Base-by-base conservation (phyloP, 2,888 invertebrate species). In the Microctonus aethiopoides region DNA sequence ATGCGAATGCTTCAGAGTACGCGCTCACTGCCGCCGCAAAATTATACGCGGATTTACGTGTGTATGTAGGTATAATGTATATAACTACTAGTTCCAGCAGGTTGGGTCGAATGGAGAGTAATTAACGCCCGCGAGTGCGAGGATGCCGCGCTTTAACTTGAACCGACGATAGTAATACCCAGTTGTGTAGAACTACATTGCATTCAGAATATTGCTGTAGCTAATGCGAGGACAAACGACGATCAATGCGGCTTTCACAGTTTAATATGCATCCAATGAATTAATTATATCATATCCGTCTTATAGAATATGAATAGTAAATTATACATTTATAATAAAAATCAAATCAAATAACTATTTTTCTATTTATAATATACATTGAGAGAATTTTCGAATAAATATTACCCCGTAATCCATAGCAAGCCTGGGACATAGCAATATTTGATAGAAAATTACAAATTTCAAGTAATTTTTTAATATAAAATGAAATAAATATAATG, bases 121-220 rank as follows among this genome's bases (percentile, higher is more conserved):
- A 62, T 62, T 62, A 62, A 62, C 51, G 62, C 62, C 46, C 10
- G 20, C 22, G 22, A 60, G 20, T 59, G 34, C 32, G 46, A 46
- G 9, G 46, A 46, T 46, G 46, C 46, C 46, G 46, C 46, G 16
- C 16, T 16, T 46, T 9, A 16, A 7, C 16, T 59, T 11, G 16
- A 29, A 34, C 34, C 13, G 16, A 34, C 26, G 20, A n/a, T 46
- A n/a, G 20, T 16, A 41, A n/a, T 41, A 46, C 39, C 2, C 11
- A 39, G 13, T 2, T 13, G 39, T 11, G 39, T n/a, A 13, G 1
- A n/a, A n/a, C n/a, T 13, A 39, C 4, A 10, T 20, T 60, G 36
- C 59, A 36, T 36, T 16, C 0, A 36, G 16, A 22, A 60, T 39
- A 36, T 60, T 20, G 11, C 59, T 20, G 1, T 32, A 11, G 20